Base-by-base conservation (phyloP, 2,113 vertebrate species). In the Spilogale gracilis region DNA sequence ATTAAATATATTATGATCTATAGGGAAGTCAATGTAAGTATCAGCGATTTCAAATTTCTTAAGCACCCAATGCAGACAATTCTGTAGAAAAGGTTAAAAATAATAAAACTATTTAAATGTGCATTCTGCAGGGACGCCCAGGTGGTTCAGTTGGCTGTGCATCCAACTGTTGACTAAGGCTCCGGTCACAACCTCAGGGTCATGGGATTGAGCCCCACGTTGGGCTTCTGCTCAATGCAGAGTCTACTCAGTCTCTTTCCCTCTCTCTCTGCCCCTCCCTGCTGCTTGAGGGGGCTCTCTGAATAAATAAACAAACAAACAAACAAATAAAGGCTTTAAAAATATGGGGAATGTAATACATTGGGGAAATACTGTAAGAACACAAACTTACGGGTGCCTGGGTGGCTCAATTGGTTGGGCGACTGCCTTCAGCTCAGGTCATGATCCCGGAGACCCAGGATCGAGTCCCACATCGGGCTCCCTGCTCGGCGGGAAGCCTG, bases 31-130 rank as follows among this genome's bases (percentile, higher is more conserved):
- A 87, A n/a, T 9, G 45, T 9, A 89, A 81, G 4, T 14, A 61
- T 10, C 71, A 67, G 13, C 10, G n/a, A 65, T 74, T 87, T 92
- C 67, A 96, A 92, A 92, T 12, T 58, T 38, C 60, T 82, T 54
- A 94, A 94, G 50, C 18, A 23, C 2, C 10, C 84, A 84, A 81
- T 52, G 21, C 6, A 96, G 60, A 61, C 38, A 92, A 38, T 83
- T 95, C 67, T 90, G 63, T 65, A 4, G 7, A 38, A 84, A 89
- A 85, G 30, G 6, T 17, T 79, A 76, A 61, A 67, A 94, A 86
- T 88, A 48, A 50, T 50, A 85, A 85, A 92, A 71, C 27, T 58
- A 82, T 6, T 92, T 20, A 63, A 87, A 96, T 95, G 50, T 27
- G 20, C 4, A 56, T 76, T 94, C 48, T 89, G 9, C n/a, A 88